phyloP scores from a whole-genome alignment of 2,113 vertebrate genomes.

The Osmerus mordax region DNA sequence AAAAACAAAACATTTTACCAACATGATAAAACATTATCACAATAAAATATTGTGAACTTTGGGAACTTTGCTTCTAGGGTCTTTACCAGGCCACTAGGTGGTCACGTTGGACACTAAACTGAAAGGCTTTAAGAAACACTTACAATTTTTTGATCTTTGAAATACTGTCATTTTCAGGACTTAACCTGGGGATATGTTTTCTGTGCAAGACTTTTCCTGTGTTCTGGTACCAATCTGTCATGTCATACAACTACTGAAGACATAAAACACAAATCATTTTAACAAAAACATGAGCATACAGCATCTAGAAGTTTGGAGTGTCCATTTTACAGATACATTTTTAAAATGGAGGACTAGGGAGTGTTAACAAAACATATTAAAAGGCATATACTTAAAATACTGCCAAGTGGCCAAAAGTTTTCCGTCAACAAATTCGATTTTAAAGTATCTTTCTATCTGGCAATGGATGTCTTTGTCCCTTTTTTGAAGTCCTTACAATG shows the following conservation, averaged over 20 bases:
- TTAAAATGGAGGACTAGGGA: conserved; percentile 18
- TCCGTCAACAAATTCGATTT: conserved; percentile 5
- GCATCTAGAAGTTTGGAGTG: conserved; percentile 51
- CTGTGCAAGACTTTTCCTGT: conserved; percentile 46
- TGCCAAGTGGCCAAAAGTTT: conserved; percentile 15
- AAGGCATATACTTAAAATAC: neutral
- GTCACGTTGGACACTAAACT: conserved; percentile 44
- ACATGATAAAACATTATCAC: conserved; percentile 23
- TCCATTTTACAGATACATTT: conserved; percentile 44
- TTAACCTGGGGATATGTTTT: conserved; percentile 49
- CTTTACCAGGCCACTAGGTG: conserved; percentile 28
- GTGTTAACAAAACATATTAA: conserved; percentile 12
- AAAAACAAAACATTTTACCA: conserved; percentile 42
- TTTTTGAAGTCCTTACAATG: conserved; percentile 60
- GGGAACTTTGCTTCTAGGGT: conserved; percentile 22
- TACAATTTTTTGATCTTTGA: conserved; percentile 51
- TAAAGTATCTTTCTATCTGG: conserved; percentile 12
- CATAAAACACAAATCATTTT: conserved; percentile 27
- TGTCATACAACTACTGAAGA: conserved; percentile 39
- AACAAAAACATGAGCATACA: conserved; percentile 25
- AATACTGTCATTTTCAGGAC: conserved; percentile 66
- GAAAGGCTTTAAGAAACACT: conserved; percentile 31
- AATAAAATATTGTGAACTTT: conserved; percentile 33
- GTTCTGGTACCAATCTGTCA: conserved; percentile 47
- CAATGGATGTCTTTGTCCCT: conserved; percentile 58